These are phyloP conservation scores for Coenonympha glycerion DNA, from an alignment of 2,888 invertebrate species.

Conservation along the genomic window DNA sequence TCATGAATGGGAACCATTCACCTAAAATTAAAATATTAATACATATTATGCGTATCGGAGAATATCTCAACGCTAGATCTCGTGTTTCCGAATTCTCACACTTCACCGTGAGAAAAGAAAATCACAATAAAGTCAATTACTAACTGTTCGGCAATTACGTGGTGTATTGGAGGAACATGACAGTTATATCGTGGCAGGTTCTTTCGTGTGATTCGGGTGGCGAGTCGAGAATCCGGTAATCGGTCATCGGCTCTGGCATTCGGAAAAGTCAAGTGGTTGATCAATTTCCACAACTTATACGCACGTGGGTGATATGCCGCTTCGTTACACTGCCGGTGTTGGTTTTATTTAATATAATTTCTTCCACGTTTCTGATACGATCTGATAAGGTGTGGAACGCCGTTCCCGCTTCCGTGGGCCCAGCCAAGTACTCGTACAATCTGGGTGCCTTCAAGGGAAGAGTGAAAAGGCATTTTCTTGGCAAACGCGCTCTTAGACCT, in stretches of 20 bases:
- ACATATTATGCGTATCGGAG: constrained; percentile 60
- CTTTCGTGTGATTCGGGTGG: constrained; percentile 60
- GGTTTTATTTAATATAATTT: neutral
- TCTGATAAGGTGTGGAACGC: too few species aligned
- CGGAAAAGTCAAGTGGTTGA: constrained; percentile 55
- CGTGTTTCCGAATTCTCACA: constrained; percentile 70
- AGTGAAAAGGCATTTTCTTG: too few species aligned
- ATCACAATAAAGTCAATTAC: constrained; percentile 53
- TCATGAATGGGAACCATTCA: constrained; percentile 23
- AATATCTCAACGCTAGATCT: constrained; percentile 48
- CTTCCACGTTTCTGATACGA: too few species aligned
- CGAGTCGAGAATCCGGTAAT: constrained; percentile 60
- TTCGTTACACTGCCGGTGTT: constrained; percentile 15
- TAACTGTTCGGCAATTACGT: constrained; percentile 69
- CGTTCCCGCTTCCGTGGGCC: too few species aligned
- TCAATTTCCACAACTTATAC: constrained; percentile 73
- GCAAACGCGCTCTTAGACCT: too few species aligned
- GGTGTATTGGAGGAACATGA: constrained; percentile 64
- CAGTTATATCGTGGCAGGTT: constrained; percentile 65
- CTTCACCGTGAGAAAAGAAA: constrained; percentile 65
- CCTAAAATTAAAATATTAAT: constrained; percentile 23
- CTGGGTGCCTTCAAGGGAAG: too few species aligned
- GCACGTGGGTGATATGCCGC: constrained; percentile 56
- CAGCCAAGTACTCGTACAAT: too few species aligned
- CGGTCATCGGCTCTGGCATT: constrained; percentile 58